Evolutionary conservation across 2,113 vertebrate species (phyloP).

Genomic region (Engraulis encrasicolus): DNA sequence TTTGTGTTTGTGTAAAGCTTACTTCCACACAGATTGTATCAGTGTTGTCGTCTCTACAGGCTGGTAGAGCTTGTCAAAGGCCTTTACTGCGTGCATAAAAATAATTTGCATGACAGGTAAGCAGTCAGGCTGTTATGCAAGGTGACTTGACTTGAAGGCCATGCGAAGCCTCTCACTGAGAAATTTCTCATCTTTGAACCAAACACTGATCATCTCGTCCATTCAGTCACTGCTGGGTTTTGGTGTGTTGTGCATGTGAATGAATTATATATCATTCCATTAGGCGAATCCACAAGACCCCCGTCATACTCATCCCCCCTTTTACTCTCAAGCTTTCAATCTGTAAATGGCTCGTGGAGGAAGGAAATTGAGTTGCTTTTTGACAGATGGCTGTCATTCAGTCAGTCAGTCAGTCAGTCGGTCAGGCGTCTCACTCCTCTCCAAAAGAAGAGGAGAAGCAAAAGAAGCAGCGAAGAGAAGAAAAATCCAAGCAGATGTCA

Average conservation of each 20-base stretch:
- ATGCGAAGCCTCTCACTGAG: neutral
- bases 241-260: conserved; percentile 19
- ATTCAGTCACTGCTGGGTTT: neutral
- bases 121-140: neutral
- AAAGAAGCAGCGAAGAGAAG: neutral
- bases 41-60: neutral
- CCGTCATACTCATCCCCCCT: neutral
- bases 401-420: neutral
- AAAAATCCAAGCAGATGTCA: neutral
- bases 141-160: neutral
- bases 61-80: neutral
- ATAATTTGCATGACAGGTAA: neutral
- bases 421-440: neutral
- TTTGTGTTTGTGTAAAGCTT: neutral
- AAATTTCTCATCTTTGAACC: neutral
- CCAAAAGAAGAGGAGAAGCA: neutral
- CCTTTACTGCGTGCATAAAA: neutral
- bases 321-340: conserved; percentile 14
- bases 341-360: conserved; percentile 3
- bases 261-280: conserved; percentile 41
- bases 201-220: neutral
- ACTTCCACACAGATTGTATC: neutral
- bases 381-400: conserved; percentile 1
- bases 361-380: conserved; percentile 13
- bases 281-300: conserved; percentile 32